These are phyloP conservation scores for Amblyopsis rosae DNA, from an alignment of 2,113 vertebrate genomes.

Conservation along the genomic window DNA sequence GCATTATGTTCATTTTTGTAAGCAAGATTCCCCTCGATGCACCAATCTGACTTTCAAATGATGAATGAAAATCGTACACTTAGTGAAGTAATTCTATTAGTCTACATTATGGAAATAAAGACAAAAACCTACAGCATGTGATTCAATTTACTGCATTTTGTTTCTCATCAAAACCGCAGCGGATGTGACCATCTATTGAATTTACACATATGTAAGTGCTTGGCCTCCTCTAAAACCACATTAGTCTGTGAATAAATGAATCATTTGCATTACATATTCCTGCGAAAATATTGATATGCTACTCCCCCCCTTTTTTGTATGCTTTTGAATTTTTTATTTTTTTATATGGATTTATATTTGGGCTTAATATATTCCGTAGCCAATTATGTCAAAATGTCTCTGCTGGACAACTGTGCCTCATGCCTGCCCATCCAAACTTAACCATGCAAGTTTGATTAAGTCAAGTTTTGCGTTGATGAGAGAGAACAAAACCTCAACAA, in stretches of 20 bases:
- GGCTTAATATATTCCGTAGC: slow-evolving; percentile 47
- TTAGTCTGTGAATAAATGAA: slow-evolving; percentile 70
- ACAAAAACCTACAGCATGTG: slow-evolving; percentile 78
- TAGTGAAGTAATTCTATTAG: slow-evolving; percentile 85
- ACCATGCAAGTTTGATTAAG: slow-evolving; percentile 24
- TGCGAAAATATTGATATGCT: slow-evolving; percentile 40
- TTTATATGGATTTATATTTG: slow-evolving; percentile 58
- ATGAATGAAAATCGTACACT: slow-evolving; percentile 82
- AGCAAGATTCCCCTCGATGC: slow-evolving; percentile 85
- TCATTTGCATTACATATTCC: slow-evolving; percentile 65
- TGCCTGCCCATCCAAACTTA: not conserved
- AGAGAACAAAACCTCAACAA: slow-evolving; percentile 21
- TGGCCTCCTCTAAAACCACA: slow-evolving; percentile 71
- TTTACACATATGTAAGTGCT: slow-evolving; percentile 80
- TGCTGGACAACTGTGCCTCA: not conserved
- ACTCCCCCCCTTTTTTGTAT: slow-evolving; percentile 31
- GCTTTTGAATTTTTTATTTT: slow-evolving; percentile 49
- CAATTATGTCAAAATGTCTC: slow-evolving; percentile 29
- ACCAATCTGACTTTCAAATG: slow-evolving; percentile 92
- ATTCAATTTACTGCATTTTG: slow-evolving; percentile 76
- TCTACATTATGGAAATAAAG: slow-evolving; percentile 81
- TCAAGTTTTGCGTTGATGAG: slow-evolving; percentile 18
- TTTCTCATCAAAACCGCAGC: slow-evolving; percentile 63
- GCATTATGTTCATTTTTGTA: slow-evolving; percentile 84
- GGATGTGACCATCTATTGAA: slow-evolving; percentile 70